A percentile compares a stretch with the other conserved stretches of the same genome.
Evolutionary conservation across 2,888 invertebrate species (phyloP).

Genomic region (Aquatica leii): DNA sequence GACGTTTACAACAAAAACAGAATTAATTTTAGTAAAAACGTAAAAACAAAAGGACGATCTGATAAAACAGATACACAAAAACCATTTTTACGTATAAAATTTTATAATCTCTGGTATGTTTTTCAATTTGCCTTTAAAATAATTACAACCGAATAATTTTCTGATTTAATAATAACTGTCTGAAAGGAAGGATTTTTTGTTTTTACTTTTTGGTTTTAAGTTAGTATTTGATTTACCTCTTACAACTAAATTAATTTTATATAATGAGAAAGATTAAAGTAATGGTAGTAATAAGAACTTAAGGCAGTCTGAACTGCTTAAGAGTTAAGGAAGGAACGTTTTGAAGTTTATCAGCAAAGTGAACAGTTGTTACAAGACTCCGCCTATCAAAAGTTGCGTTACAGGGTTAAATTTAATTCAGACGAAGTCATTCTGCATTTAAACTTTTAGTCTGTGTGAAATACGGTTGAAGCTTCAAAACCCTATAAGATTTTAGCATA

Average conservation of each 20-base stretch:
- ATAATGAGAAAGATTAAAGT: constrained; percentile 48
- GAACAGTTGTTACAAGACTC: constrained; percentile 45
- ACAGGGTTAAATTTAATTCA: constrained; percentile 49
- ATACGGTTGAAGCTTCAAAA: constrained; percentile 48
- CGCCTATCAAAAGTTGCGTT: constrained; percentile 43
- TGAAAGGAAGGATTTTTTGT: neutral
- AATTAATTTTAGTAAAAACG: constrained; percentile 17
- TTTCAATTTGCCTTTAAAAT: constrained; percentile 14
- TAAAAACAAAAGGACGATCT: constrained; percentile 11
- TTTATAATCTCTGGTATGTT: constrained; percentile 15
- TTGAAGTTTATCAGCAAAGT: constrained; percentile 47
- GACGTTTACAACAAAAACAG: constrained; percentile 10
- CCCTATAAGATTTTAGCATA: constrained; percentile 50
- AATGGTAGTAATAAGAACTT: constrained; percentile 48
- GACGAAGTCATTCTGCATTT: constrained; percentile 48
- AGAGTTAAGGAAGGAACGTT: constrained; percentile 44
- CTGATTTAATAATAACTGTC: neutral
- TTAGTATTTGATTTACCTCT: constrained; percentile 19
- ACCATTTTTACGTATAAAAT: constrained; percentile 16
- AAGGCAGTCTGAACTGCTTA: constrained; percentile 35
- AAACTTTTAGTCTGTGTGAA: constrained; percentile 50
- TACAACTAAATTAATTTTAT: constrained; percentile 43
- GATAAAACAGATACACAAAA: constrained; percentile 21
- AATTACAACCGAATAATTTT: neutral
- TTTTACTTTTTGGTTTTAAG: neutral